Evolutionary conservation across 2,797 vertebrate genomes (phyloP).

Genomic region (Tokudaia tokunoshimensis): DNA sequence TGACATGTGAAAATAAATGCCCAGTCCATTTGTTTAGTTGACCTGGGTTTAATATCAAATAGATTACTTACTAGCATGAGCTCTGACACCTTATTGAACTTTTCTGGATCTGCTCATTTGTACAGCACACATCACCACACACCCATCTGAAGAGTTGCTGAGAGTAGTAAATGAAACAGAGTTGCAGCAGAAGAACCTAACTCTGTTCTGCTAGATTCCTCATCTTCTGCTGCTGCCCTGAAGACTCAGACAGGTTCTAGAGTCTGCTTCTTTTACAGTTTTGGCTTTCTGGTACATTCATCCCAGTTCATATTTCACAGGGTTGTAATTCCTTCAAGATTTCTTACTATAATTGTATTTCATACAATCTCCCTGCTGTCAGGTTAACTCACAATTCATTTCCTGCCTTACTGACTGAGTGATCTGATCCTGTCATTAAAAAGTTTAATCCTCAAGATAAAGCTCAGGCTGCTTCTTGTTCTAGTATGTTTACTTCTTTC

Average conservation of each 20-base stretch:
- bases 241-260: not conserved
- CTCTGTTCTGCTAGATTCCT: not conserved
- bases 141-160: not conserved
- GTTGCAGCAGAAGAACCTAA: not conserved
- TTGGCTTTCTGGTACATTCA: not conserved
- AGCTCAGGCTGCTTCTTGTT: not conserved
- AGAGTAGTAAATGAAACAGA: not conserved
- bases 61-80: not conserved
- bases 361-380: not conserved
- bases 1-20: not conserved
- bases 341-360: not conserved
- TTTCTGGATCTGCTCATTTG: not conserved
- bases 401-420: not conserved
- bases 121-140: not conserved
- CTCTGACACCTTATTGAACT: not conserved
- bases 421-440: not conserved
- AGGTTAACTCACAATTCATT: not conserved
- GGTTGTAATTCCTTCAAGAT: not conserved
- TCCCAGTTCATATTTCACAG: not conserved
- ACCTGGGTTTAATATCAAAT: not conserved
- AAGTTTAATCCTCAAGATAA: not conserved
- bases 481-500: not conserved
- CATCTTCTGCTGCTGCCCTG: not conserved
- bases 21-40: not conserved
- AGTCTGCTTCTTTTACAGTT: not conserved